Conservation (phyloP, 2,888 invertebrate species). For the Drosophila eohydei region DNA sequence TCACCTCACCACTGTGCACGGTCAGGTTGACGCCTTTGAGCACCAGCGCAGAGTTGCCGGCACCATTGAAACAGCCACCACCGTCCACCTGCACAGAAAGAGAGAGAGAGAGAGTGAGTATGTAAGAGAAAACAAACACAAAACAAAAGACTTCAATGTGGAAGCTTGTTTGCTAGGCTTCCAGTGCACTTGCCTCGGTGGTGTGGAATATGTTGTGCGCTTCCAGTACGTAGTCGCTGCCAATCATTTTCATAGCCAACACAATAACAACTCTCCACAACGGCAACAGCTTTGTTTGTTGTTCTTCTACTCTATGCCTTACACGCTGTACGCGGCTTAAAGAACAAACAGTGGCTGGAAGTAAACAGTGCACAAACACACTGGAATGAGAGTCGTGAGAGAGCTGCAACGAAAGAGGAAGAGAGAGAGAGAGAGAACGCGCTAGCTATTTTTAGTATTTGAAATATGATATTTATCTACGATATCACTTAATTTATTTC, state of each 20-base stretch:
- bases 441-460: neutral
- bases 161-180: constrained; percentile 13
- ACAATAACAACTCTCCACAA: constrained; percentile 19
- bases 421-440: neutral
- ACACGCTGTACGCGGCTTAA: constrained; percentile 59
- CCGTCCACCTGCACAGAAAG: constrained; percentile 89
- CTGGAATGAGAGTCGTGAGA: constrained; percentile 11
- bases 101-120: constrained; percentile 32
- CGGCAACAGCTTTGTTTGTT: constrained; percentile 52
- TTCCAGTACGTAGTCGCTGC: constrained; percentile 94
- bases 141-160: constrained; percentile 52
- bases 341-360: constrained; percentile 45
- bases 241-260: constrained; percentile 87
- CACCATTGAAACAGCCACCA: constrained; percentile 91
- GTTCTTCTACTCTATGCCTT: constrained; percentile 51
- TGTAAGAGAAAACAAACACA: neutral
- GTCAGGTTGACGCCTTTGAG: constrained; percentile 96
- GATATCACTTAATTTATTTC: neutral
- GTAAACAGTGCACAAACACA: constrained; percentile 35
- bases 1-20: constrained; percentile 96
- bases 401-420: neutral
- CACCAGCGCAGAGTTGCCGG: constrained; percentile 93
- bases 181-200: constrained; percentile 88
- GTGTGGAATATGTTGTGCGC: constrained; percentile 95
- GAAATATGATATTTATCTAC: neutral